Evolutionary conservation across 2,113 vertebrate species (phyloP).

Genomic region (Macquaria ambigua): DNA sequence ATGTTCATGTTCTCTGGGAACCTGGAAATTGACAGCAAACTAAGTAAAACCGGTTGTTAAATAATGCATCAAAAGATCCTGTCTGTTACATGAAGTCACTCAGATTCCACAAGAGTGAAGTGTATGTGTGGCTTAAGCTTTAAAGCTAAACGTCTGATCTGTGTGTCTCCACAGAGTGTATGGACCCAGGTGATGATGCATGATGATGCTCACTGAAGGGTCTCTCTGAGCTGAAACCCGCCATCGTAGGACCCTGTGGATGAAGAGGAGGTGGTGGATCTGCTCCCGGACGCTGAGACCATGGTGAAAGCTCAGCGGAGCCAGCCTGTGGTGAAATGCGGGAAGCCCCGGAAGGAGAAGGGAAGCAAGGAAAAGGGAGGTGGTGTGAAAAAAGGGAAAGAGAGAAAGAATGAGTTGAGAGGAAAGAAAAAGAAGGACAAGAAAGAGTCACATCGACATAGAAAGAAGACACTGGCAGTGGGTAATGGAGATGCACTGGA

Average conservation of each 20-base stretch:
- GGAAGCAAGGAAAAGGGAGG: slow-evolving; percentile 59
- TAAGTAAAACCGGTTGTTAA: slow-evolving; percentile 50
- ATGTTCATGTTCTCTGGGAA: slow-evolving; percentile 34
- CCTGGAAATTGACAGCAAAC: slow-evolving; percentile 50
- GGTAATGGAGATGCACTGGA: slow-evolving; percentile 79
- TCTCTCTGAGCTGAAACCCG: slow-evolving; percentile 74
- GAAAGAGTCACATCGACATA: slow-evolving; percentile 87
- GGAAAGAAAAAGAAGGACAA: slow-evolving; percentile 67
- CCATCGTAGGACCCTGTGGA: slow-evolving; percentile 63
- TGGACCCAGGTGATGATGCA: slow-evolving; percentile 78
- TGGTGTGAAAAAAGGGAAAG: slow-evolving; percentile 47
- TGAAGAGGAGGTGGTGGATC: slow-evolving; percentile 69
- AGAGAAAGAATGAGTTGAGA: slow-evolving; percentile 45
- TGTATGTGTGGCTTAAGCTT: slow-evolving; percentile 8
- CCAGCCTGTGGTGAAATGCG: slow-evolving; percentile 58
- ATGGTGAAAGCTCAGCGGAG: slow-evolving; percentile 83
- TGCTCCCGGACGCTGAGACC: slow-evolving; percentile 75
- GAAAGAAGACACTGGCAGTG: slow-evolving; percentile 77
- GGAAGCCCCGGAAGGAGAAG: slow-evolving; percentile 64
- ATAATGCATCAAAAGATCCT: slow-evolving; percentile 59
- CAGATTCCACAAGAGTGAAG: slow-evolving; percentile 5
- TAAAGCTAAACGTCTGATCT: slow-evolving; percentile 48
- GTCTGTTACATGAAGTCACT: slow-evolving; percentile 53
- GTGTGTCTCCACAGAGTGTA: slow-evolving; percentile 73
- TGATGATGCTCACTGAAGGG: slow-evolving; percentile 67